Evolutionary conservation across 2,797 vertebrate species (phyloP), one percentile per base, ranked within the genome.

Genomic region (Onychomys leucogaster): DNA sequence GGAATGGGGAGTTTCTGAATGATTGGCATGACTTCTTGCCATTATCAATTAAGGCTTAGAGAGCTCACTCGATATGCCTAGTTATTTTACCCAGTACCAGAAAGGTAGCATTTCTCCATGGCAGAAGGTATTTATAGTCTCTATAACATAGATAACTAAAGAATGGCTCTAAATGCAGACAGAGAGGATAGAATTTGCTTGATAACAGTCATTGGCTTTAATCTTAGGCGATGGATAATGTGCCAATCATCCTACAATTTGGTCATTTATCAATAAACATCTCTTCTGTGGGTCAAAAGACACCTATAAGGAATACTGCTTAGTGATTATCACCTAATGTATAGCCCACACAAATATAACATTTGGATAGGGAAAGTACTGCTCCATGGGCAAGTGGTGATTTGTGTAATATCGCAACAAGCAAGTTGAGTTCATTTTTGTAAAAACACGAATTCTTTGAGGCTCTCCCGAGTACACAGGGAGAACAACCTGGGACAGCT

Each of bases 21-120:
- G 97, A 98, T 98, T 98, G 98, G 97, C 98, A 98, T 77, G 96
- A 98, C 97, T 98, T 97, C 96, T 98, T 98, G 98, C 98, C 98
- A 98, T 98, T 97, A 98, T 98, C 98, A 98, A 92, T 98, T 98
- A 98, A 97, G 90, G 59, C 95, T 98, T 98, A 96, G 95, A 97
- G 96, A 97, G 75, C 92, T 97, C 97, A 95, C 92, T 96, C 97
- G 97, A 98, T 97, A 97, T 95, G 77, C 93, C 90, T 0, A 0
- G 61, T 75, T 97, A 97, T 97, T 96, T 97, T 97, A 96, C 13
- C 37, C 71, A 2, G 90, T 98, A 95, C 98, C 97, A 98, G 94
- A 98, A 98, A 98, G 63, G 82, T 96, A 98, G 89, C 25, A 27
- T 91, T 98, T 98, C 89, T 94, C 84, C 5, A 19, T 76, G 91